These are phyloP conservation scores for Engystomops pustulosus DNA, from an alignment of 2,113 vertebrate genomes.

Conservation along the genomic window DNA sequence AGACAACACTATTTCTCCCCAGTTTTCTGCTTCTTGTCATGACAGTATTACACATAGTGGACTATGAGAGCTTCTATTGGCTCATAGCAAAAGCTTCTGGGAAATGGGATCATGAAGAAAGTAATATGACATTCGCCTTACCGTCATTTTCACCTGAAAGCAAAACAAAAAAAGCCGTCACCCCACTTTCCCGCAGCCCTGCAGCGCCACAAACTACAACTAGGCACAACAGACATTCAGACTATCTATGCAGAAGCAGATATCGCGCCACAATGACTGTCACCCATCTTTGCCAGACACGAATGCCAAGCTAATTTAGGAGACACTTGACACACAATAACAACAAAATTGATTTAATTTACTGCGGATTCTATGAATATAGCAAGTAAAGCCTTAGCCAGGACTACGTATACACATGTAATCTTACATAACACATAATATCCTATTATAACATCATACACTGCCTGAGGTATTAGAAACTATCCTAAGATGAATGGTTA, in stretches of 20 bases:
- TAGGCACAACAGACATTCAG: neutral
- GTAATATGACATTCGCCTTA: slow-evolving; percentile 48
- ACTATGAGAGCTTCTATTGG: too few species aligned
- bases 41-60: too few species aligned
- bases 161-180: neutral
- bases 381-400: too few species aligned
- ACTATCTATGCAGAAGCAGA: too few species aligned
- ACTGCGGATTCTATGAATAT: too few species aligned
- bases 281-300: neutral
- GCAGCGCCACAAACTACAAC: slow-evolving; percentile 13
- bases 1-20: neutral
- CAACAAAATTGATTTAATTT: neutral
- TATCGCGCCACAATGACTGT: neutral
- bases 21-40: neutral
- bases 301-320: too few species aligned
- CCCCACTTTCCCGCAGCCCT: too few species aligned
- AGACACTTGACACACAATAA: too few species aligned
- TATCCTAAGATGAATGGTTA: neutral
- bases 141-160: slow-evolving; percentile 69
- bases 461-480: neutral
- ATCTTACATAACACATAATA: neutral
- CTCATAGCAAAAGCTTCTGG: neutral
- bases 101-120: neutral
- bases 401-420: neutral
- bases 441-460: neutral